phyloP scores from a whole-genome alignment of 2,113 vertebrate genomes.

The Pseudonaja textilis region DNA sequence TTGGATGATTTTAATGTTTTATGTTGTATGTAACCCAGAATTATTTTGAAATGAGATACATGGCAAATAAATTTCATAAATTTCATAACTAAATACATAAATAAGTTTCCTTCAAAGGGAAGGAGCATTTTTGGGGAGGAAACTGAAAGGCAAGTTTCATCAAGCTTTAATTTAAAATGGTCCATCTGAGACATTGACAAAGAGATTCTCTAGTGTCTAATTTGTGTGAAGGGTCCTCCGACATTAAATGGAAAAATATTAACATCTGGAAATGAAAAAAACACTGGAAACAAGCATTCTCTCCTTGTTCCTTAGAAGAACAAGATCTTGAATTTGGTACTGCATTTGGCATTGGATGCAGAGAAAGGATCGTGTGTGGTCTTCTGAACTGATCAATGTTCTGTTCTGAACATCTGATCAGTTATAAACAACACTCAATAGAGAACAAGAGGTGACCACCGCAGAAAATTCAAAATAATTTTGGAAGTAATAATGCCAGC shows the following conservation, averaged over 20 bases:
- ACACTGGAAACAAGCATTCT: not conserved
- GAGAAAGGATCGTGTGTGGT: not conserved
- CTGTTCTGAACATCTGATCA: not conserved
- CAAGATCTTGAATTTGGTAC: not conserved
- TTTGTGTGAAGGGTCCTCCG: not conserved
- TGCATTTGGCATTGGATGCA: not conserved
- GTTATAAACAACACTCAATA: conserved; percentile 6
- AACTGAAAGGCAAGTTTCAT: not conserved
- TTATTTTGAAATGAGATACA: not conserved
- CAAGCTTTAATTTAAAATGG: not conserved
- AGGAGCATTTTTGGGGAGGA: not conserved
- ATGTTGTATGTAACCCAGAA: not conserved
- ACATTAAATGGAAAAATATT: not conserved
- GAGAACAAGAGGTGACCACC: not conserved
- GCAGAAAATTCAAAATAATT: conserved; percentile 18
- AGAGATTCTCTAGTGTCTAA: not conserved
- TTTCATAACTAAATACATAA: not conserved
- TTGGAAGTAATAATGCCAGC: conserved; percentile 33
- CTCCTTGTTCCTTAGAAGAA: not conserved
- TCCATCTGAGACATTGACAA: not conserved
- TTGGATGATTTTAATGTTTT: not conserved
- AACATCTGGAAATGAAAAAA: not conserved
- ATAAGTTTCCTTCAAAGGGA: not conserved
- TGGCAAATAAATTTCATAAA: not conserved
- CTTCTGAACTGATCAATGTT: not conserved